Evolutionary conservation across 2,797 vertebrate species (phyloP).

Genomic region (Podarcis siculus): DNA sequence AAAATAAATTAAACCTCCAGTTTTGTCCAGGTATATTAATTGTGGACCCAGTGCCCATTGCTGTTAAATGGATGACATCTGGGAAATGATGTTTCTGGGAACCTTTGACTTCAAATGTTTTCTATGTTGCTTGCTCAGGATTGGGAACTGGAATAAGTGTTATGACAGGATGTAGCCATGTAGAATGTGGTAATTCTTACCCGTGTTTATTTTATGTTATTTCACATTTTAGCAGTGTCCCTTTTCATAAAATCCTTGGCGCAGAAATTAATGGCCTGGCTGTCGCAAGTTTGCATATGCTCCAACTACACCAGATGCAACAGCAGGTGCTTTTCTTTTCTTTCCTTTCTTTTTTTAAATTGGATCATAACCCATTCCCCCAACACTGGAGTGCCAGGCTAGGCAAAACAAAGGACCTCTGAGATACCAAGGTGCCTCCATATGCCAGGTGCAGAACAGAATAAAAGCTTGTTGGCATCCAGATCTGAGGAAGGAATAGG

Average conservation of each 20-base stretch:
- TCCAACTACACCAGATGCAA: background rate
- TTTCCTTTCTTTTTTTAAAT: background rate
- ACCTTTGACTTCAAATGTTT: background rate
- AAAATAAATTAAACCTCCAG: background rate
- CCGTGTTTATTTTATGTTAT: constrained; percentile 1
- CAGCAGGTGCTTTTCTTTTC: background rate
- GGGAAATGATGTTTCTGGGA: background rate
- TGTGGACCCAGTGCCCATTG: background rate
- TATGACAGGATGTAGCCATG: background rate
- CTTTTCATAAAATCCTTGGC: background rate
- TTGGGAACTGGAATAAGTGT: background rate
- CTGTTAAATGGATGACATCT: background rate
- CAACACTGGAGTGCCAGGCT: background rate
- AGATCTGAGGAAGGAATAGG: background rate
- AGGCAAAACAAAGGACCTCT: background rate
- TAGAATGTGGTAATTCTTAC: background rate
- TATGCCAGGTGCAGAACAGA: background rate
- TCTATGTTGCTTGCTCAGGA: background rate
- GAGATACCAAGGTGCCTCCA: background rate
- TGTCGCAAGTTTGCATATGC: background rate
- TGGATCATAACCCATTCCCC: background rate
- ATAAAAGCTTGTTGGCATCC: background rate
- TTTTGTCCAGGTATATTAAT: background rate
- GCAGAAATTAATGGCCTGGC: background rate
- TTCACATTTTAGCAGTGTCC: background rate